Conservation (phyloP, 2,113 vertebrate genomes). For the Motacilla tschutschensis region DNA sequence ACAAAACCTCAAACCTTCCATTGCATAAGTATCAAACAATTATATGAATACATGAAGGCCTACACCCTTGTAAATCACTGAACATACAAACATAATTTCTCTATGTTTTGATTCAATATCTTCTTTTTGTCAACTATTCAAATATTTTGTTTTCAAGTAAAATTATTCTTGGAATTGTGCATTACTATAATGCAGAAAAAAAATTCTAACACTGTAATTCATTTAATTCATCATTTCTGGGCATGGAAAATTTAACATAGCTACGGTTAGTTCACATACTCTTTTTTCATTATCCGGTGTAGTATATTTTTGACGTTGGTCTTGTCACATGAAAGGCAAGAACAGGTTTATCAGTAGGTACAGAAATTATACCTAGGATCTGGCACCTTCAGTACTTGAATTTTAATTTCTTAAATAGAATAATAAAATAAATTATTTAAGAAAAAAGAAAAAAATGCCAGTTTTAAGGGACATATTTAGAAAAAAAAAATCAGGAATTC, state of each 20-base stretch:
- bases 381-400: neutral
- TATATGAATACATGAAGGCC: neutral
- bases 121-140: neutral
- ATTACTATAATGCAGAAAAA: neutral
- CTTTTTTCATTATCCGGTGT: neutral
- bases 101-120: neutral
- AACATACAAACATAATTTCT: neutral
- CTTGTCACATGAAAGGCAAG: neutral
- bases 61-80: neutral
- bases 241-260: neutral
- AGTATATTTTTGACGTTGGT: neutral
- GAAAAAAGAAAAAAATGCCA: neutral
- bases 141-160: neutral
- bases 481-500: neutral
- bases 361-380: neutral
- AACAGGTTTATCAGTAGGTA: neutral
- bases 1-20: neutral
- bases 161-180: neutral
- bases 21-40: fast-evolving
- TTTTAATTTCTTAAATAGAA: neutral
- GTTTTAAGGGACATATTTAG: neutral
- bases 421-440: neutral
- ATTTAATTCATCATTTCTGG: neutral
- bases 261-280: neutral
- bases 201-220: neutral